Conservation (phyloP, 2,113 vertebrate species). For the Apus apus region DNA sequence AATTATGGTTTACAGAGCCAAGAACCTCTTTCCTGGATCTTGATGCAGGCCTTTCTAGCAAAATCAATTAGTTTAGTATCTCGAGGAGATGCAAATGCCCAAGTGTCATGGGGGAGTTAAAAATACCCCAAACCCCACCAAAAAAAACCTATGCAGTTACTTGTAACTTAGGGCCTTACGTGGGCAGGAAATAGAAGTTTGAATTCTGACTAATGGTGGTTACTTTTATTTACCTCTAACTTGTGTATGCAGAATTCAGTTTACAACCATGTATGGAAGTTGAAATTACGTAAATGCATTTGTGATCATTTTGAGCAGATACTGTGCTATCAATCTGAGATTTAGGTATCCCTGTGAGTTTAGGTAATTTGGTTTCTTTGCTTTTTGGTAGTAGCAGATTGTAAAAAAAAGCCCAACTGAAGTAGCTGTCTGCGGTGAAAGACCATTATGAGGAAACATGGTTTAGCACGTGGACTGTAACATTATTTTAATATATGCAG, state of each 20-base stretch:
- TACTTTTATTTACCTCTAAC: background rate
- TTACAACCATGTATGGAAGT: background rate
- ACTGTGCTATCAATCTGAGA: background rate
- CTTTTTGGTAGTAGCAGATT: background rate
- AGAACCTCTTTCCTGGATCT: background rate
- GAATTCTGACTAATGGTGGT: background rate
- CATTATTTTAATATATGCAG: background rate
- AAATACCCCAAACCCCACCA: background rate
- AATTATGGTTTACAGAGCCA: background rate
- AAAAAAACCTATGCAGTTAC: background rate
- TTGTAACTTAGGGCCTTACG: accelerated
- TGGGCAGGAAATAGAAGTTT: background rate
- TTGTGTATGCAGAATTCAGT: background rate
- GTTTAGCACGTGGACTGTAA: background rate
- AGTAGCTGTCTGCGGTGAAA: background rate
- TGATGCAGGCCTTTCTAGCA: background rate
- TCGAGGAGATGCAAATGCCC: background rate
- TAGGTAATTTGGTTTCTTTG: background rate
- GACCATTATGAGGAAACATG: background rate
- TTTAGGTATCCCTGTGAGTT: background rate
- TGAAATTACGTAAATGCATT: background rate
- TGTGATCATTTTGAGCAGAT: background rate
- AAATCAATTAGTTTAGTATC: background rate
- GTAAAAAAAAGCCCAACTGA: background rate
- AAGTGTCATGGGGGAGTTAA: background rate